Evolutionary conservation across 1,140 invertebrate species (phyloP).

Genomic region (Aphelinus atriplicis): DNA sequence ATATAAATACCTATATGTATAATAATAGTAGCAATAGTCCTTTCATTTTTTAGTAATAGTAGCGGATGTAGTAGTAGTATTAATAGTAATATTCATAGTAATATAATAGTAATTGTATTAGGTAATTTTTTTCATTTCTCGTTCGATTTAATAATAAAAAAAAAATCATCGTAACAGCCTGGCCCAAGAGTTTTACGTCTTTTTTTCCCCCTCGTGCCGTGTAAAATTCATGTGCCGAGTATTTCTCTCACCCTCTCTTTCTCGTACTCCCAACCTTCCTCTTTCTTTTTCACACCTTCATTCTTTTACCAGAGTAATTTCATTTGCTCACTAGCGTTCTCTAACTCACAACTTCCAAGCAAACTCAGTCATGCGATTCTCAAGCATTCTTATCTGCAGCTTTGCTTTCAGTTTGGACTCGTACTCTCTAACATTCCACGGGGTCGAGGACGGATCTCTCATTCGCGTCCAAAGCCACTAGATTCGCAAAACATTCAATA

Average conservation of each 20-base stretch:
- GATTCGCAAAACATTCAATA: neutral
- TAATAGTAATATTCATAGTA: slow-evolving; percentile 51
- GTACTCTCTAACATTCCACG: slow-evolving; percentile 29
- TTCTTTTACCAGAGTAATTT: neutral
- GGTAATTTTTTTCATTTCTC: slow-evolving; percentile 49
- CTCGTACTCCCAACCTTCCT: slow-evolving; percentile 8
- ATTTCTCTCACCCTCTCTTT: slow-evolving; percentile 46
- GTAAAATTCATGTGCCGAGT: slow-evolving; percentile 55
- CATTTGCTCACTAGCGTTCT: neutral
- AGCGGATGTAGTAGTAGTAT: slow-evolving; percentile 48
- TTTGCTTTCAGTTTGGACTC: slow-evolving; percentile 36
- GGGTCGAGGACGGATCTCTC: slow-evolving; percentile 35
- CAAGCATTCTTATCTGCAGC: neutral
- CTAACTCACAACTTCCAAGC: neutral
- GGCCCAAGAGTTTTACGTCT: slow-evolving; percentile 43
- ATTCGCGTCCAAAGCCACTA: slow-evolving; percentile 46
- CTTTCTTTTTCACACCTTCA: neutral
- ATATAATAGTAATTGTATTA: slow-evolving; percentile 49
- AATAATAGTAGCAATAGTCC: slow-evolving; percentile 52
- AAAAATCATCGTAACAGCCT: slow-evolving; percentile 59
- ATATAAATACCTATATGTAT: slow-evolving; percentile 64
- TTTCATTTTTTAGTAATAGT: slow-evolving; percentile 46
- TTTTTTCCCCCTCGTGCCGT: slow-evolving; percentile 39
- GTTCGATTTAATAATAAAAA: slow-evolving; percentile 55
- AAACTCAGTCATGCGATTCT: slow-evolving; percentile 20